phyloP scores from a whole-genome alignment of 2,888 invertebrate species.

The Bhutanitis thaidina region DNA sequence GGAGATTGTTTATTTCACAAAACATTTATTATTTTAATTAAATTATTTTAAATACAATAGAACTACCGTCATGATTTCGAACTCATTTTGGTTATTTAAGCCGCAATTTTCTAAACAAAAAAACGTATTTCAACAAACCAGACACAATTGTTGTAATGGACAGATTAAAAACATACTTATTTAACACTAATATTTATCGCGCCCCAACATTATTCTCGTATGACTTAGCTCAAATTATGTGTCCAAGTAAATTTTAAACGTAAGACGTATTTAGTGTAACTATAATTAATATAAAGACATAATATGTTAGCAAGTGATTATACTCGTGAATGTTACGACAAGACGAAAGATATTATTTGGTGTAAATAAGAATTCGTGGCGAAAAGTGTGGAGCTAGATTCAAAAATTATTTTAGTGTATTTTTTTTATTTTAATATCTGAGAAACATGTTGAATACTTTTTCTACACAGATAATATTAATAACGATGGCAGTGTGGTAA shows the following conservation, averaged over 20 bases:
- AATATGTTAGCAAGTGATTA: conserved; percentile 46
- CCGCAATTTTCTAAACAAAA: conserved; percentile 1
- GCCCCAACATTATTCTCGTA: conserved; percentile 39
- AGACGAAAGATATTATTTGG: conserved; percentile 61
- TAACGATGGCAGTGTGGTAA: too few relatives aligned
- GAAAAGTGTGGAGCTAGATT: not conserved
- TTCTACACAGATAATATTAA: conserved; percentile 2
- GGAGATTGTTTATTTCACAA: too few relatives aligned
- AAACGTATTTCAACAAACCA: conserved; percentile 1
- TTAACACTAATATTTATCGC: not conserved
- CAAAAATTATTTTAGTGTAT: not conserved
- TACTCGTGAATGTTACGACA: conserved; percentile 66
- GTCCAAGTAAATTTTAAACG: conserved; percentile 58
- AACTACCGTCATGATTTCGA: not conserved
- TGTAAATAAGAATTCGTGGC: conserved; percentile 44
- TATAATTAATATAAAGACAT: conserved; percentile 62
- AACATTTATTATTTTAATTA: too few relatives aligned
- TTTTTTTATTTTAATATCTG: not conserved
- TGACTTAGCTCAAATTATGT: conserved; percentile 68
- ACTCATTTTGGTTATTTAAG: not conserved
- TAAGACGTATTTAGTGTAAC: conserved; percentile 41
- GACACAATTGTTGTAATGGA: not conserved
- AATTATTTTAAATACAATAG: too few relatives aligned
- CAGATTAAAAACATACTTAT: not conserved
- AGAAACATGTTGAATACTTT: not conserved